Conservation (phyloP, 2,113 vertebrate species). For the Salvelinus namaycush region DNA sequence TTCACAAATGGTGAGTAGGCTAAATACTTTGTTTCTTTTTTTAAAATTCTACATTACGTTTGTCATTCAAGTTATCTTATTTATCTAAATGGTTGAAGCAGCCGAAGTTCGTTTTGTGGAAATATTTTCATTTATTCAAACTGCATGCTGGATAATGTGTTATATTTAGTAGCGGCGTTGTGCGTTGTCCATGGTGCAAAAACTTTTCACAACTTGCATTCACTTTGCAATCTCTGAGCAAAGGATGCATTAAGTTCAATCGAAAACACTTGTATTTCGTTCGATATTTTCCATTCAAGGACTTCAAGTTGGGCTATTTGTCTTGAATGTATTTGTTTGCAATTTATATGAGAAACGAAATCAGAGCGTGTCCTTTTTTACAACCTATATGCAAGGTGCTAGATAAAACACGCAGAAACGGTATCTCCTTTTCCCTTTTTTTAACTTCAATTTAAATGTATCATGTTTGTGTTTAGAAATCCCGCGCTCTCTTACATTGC, state of each 20-base stretch:
- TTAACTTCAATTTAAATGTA: neutral
- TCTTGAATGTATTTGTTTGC: neutral
- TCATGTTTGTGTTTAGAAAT: neutral
- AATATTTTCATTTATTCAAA: neutral
- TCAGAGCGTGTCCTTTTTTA: neutral
- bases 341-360: neutral
- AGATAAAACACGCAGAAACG: neutral
- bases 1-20: constrained; percentile 81
- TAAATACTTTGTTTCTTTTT: neutral
- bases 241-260: neutral
- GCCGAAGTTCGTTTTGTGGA: neutral
- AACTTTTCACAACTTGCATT: constrained; percentile 48
- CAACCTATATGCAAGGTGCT: neutral
- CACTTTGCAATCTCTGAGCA: neutral
- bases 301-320: neutral
- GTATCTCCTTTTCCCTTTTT: neutral
- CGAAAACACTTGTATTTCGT: neutral
- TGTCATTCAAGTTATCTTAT: neutral
- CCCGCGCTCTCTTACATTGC: neutral
- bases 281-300: neutral
- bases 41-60: constrained; percentile 18
- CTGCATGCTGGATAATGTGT: neutral
- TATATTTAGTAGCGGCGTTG: neutral
- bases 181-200: constrained; percentile 62
- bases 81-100: neutral